Evolutionary conservation across 2,797 vertebrate species (phyloP), one percentile per base, ranked within the genome.

Genomic region (Megalops cyprinoides): DNA sequence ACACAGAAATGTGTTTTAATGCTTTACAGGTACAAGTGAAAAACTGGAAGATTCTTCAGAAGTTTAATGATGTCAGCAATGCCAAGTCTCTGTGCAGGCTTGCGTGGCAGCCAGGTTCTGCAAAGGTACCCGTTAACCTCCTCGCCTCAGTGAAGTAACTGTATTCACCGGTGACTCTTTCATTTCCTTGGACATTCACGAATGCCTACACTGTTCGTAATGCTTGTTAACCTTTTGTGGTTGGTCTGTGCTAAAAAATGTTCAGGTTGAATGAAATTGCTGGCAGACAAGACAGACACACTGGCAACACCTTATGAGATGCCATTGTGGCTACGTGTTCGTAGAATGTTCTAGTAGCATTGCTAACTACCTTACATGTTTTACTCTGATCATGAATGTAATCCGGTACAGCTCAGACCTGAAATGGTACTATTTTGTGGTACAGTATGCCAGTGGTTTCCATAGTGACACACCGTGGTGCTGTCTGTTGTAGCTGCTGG

Each of bases 21-120:
- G 23, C 4, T 48, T 87, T 89, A 83, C 90, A 99, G 98, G 92
- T 92, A 44, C 97, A 93, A 88, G 90, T 90, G 34, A 85, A 87
- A 89, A 96, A 90, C 81, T 98, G 96, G 96, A 91, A 90, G 0
- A 82, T 99, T 88, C 92, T 99, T 76, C 95, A 95, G 90, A 99
- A 97, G 85, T 95, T 94, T 79, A 99, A 95, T 2, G 98, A 99
- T 76, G 87, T 97, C 85, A 90, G 92, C 82, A 96, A 95, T 67
- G 95, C 97, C n/a, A 96, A 94, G 88, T 97, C 97, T 76, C 93
- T 99, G 86, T 99, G 98, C 88, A 95, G 98, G 44, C 93, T 99
- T 78, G 91, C 95, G 60, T 99, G 97, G 96, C 97, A 97, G 83
- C 96, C 97, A 0, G 79, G 81, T 62, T 84, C 79, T 1, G 97